phyloP scores from a whole-genome alignment of 2,888 invertebrate genomes.

The Dichetophora obliterata region DNA sequence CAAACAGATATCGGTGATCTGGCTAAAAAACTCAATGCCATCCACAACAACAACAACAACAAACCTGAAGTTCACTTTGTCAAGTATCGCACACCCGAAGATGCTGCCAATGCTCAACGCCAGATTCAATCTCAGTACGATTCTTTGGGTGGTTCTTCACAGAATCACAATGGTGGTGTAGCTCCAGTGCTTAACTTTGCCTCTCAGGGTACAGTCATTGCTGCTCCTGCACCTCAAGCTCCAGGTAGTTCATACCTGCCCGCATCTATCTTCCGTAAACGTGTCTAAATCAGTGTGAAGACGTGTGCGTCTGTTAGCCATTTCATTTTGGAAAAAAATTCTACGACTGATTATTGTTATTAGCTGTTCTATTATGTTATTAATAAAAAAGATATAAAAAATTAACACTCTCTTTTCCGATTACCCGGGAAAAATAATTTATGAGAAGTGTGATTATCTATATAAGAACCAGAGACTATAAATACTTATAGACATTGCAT shows the following conservation, averaged over 20 bases:
- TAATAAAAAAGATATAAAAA: no score
- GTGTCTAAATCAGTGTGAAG: no score
- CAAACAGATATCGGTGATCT: constrained; percentile 57
- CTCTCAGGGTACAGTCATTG: constrained; percentile 51
- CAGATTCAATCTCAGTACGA: constrained; percentile 60
- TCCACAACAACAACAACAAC: constrained; percentile 54
- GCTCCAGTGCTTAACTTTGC: constrained; percentile 59
- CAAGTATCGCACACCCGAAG: constrained; percentile 62
- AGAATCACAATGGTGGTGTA: constrained; percentile 55
- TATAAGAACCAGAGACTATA: no score
- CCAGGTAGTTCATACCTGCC: constrained; percentile 35
- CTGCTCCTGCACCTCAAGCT: constrained; percentile 30
- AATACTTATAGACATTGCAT: no score
- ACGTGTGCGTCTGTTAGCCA: no score
- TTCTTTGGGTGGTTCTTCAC: constrained; percentile 53
- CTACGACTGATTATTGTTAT: no score
- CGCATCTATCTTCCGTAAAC: constrained; percentile 26
- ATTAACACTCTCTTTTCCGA: no score
- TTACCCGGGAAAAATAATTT: no score
- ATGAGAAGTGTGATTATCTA: no score
- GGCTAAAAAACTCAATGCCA: constrained; percentile 54
- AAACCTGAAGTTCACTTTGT: constrained; percentile 65
- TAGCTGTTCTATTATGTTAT: no score
- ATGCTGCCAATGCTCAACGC: constrained; percentile 60
- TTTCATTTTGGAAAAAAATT: no score